Base-by-base conservation (phyloP, 2,888 invertebrate species). In the Stegophylla sp. region DNA sequence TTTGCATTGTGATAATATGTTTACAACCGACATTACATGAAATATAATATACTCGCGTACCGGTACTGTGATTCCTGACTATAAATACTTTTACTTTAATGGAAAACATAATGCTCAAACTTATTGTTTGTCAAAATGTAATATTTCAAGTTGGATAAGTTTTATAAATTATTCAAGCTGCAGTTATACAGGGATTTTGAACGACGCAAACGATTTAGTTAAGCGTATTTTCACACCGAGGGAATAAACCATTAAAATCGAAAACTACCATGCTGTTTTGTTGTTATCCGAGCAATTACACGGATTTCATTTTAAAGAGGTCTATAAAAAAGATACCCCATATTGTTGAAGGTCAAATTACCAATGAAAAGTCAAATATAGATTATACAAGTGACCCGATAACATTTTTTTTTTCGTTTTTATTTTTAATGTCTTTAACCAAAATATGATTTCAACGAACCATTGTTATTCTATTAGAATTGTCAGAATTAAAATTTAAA, bases 191-290 rank as follows among this genome's bases (percentile, higher is more conserved):
- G 23, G 26, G 5, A 7, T 72, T 48, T 69, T 48, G 26, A 63
- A 63, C 28, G 20, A 59, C 7, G 15, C n/a, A 48, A 48, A 48
- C 45, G 3, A 5, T 74, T 20, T 4, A 74, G 73, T 63, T 34
- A 28, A 28, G 17, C 34, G 26, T 34, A 34, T 61, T 56, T 41
- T 41, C 63, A 64, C 63, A 23, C 63, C 34, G 1, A 51, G 64
- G 41, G 64, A 64, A 64, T 75, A 64, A 64, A 51, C 64, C 51
- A 41, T 64, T 75, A 75, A 75, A 75, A 34, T 41, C 41, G 12
- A 41, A 34, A 73, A 13, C n/a, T 51, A 20, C 12, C 67, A 9
- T 20, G 56, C 43, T 26, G 67, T 4, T 43, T 28, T 45, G 45
- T 45, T 41, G 28, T 63, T 75, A 51, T 67, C 41, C 53, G 4